Percentiles rank a stretch among this genome's conserved stretches.
Conservation (phyloP, 1,140 invertebrate genomes). For the Parasteatoda tepidariorum region DNA sequence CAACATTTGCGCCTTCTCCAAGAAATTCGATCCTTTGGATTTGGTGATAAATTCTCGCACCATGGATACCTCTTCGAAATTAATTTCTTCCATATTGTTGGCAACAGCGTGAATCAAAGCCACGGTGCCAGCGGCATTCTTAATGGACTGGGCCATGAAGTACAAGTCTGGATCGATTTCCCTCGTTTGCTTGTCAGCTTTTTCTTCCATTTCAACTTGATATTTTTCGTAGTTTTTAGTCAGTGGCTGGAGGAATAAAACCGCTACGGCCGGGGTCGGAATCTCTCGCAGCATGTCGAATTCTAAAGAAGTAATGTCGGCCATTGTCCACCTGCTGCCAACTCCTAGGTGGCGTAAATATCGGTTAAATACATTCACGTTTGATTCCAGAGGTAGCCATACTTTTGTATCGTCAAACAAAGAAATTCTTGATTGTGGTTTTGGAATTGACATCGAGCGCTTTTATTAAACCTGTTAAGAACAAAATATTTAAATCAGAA, state of each 20-base stretch:
- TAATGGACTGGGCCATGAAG: neutral
- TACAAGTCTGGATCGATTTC: neutral
- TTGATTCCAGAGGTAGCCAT: neutral
- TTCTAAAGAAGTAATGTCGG: neutral
- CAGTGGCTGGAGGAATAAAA: neutral
- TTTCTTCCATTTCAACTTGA: neutral
- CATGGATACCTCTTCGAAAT: neutral
- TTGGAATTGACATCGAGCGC: too few species aligned
- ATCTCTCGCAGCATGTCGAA: neutral
- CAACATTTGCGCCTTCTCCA: neutral
- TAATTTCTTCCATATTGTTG: neutral
- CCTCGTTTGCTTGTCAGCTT: neutral
- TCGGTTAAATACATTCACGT: neutral
- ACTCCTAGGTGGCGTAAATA: neutral
- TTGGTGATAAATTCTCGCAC: neutral
- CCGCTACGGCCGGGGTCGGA: neutral
- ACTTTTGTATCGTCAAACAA: too few species aligned
- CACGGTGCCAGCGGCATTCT: neutral
- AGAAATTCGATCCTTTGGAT: neutral
- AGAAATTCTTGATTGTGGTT: too few species aligned
- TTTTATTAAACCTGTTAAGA: too few species aligned
- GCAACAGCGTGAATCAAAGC: neutral
- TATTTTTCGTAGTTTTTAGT: neutral
- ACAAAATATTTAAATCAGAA: too few species aligned
- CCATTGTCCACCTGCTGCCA: neutral